Evolutionary conservation across 1,140 invertebrate genomes (phyloP).

Genomic region (Hycleus phaleratus): DNA sequence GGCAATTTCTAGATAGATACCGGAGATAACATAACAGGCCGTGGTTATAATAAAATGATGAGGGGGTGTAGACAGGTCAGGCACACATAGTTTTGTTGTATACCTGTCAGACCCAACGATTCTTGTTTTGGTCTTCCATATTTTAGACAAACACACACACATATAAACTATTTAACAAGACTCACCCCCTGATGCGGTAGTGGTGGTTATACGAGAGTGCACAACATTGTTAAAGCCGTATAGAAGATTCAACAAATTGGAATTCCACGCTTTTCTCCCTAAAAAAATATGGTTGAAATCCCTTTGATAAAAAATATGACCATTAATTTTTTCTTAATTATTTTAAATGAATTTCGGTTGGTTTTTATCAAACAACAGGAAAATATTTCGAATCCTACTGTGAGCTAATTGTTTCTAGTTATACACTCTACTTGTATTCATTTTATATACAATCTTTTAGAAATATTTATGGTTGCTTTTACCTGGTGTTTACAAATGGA

Average conservation of each 20-base stretch:
- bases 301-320: neutral
- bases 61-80: slow-evolving; percentile 9
- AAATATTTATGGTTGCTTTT: slow-evolving; percentile 12
- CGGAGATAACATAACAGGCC: too few species aligned
- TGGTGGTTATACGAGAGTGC: too few species aligned
- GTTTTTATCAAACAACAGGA: neutral
- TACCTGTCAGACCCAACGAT: slow-evolving; percentile 13
- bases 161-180: neutral
- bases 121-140: slow-evolving; percentile 1
- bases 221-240: neutral
- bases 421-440: neutral
- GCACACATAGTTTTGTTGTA: neutral
- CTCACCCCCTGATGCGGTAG: slow-evolving; percentile 8
- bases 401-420: slow-evolving; percentile 12
- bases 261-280: slow-evolving; percentile 2
- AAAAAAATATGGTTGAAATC: neutral
- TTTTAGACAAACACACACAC: slow-evolving; percentile 7
- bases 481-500: slow-evolving; percentile 15
- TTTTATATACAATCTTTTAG: neutral
- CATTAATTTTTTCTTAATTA: neutral
- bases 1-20: too few species aligned
- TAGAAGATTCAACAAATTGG: slow-evolving; percentile 6
- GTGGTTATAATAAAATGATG: slow-evolving; percentile 10
- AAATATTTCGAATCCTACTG: slow-evolving; percentile 3
- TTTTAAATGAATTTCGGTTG: slow-evolving; percentile 4